phyloP scores from a whole-genome alignment of 1,140 invertebrate genomes.

The Ceratina calcarata region DNA sequence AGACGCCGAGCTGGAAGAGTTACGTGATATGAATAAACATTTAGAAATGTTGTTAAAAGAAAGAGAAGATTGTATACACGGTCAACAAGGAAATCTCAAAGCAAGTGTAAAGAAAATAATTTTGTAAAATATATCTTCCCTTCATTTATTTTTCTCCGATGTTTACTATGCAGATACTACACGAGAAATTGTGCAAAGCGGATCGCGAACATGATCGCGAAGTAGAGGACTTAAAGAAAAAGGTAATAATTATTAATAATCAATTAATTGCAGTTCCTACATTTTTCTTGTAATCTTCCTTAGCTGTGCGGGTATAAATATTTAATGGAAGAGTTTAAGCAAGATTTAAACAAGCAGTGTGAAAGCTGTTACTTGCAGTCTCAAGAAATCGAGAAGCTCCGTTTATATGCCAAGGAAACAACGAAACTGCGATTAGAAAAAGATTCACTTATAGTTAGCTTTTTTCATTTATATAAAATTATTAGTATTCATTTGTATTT shows the following conservation, averaged over 20 bases:
- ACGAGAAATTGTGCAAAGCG: conserved; percentile 38
- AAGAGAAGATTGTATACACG: conserved; percentile 46
- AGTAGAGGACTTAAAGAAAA: conserved; percentile 50
- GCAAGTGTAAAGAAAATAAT: conserved; percentile 39
- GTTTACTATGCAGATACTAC: conserved; percentile 48
- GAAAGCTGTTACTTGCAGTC: conserved; percentile 48
- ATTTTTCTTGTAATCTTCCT: conserved; percentile 7
- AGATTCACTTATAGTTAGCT: conserved; percentile 49
- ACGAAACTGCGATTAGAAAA: conserved; percentile 52
- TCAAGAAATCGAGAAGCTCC: conserved; percentile 58
- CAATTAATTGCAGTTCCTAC: neutral
- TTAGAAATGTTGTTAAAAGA: conserved; percentile 49
- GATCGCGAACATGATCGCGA: conserved; percentile 42
- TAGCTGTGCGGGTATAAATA: conserved; percentile 53
- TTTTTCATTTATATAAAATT: neutral
- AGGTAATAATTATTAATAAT: conserved; percentile 48
- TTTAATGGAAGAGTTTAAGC: conserved; percentile 49
- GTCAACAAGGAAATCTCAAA: conserved; percentile 51
- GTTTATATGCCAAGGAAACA: conserved; percentile 38
- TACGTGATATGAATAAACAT: conserved; percentile 47
- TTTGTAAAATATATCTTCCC: neutral
- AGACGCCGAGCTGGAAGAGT: conserved; percentile 64
- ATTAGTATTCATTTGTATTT: neutral
- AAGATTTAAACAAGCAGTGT: conserved; percentile 52
- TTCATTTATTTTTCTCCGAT: neutral